Percentiles rank a stretch among this genome's conserved stretches.
Conservation (phyloP, 2,113 vertebrate species). For the Apaloderma vittatum region DNA sequence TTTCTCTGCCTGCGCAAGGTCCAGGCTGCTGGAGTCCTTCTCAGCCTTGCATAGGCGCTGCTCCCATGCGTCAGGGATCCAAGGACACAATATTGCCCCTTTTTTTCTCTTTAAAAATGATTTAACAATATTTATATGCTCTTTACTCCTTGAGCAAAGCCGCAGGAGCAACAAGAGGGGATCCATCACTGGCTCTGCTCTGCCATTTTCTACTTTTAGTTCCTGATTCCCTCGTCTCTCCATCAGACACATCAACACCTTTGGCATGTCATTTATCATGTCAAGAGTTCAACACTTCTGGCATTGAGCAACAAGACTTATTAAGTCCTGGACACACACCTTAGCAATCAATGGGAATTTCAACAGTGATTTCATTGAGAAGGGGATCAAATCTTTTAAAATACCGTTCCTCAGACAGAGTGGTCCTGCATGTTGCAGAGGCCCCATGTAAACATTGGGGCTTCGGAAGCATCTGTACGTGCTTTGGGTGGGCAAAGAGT, state of each 20-base stretch:
- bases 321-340: background rate
- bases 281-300: background rate
- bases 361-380: background rate
- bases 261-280: background rate
- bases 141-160: background rate
- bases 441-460: background rate
- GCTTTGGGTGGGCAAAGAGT: background rate
- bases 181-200: accelerated
- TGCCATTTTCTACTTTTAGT: background rate
- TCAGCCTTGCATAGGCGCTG: background rate
- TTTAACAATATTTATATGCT: background rate
- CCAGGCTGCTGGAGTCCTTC: background rate
- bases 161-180: background rate
- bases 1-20: background rate
- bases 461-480: background rate
- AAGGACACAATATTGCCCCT: background rate
- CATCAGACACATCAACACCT: background rate
- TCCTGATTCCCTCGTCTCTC: background rate
- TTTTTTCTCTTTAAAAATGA: background rate
- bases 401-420: background rate
- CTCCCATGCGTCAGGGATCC: background rate
- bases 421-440: background rate
- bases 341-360: slow-evolving; percentile 10
- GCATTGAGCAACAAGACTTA: background rate
- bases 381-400: background rate